Conservation (phyloP, 2,797 vertebrate genomes). For the Tachyglossus aculeatus region DNA sequence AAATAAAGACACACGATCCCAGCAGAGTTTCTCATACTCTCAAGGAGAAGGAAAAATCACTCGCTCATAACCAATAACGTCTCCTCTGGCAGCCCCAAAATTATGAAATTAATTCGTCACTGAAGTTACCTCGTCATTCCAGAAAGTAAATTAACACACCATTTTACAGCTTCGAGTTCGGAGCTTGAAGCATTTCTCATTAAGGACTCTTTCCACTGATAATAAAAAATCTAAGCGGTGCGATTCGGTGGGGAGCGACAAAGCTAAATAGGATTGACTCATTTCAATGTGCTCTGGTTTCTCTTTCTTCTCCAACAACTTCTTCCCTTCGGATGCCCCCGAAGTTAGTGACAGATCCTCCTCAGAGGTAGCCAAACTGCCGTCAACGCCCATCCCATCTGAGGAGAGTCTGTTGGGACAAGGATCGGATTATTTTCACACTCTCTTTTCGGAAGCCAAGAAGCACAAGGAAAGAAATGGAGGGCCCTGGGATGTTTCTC, state of each 20-base stretch:
- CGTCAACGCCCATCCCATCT: rapidly evolving
- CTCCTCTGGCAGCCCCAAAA: slow-evolving; percentile 26
- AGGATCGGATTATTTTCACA: slow-evolving; percentile 43
- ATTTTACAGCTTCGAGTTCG: slow-evolving; percentile 46
- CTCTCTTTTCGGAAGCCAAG: slow-evolving; percentile 38
- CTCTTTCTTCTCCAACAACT: slow-evolving; percentile 13
- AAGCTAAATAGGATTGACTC: background rate
- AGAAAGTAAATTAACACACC: slow-evolving; percentile 52
- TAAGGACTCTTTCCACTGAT: slow-evolving; percentile 21
- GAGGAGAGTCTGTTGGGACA: background rate
- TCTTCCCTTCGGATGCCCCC: slow-evolving; percentile 31
- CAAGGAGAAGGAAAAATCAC: too few relatives aligned
- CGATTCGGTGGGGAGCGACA: background rate
- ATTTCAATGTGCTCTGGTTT: background rate
- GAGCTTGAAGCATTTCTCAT: slow-evolving; percentile 7
- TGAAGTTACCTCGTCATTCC: slow-evolving; percentile 49
- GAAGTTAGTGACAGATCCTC: background rate
- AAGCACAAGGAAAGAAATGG: background rate
- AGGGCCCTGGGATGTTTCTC: slow-evolving; percentile 8
- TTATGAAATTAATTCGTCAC: slow-evolving; percentile 28
- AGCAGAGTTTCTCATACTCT: too few relatives aligned
- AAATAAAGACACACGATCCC: too few relatives aligned
- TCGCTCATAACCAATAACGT: slow-evolving; percentile 22
- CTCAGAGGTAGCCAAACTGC: background rate
- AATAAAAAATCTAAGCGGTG: slow-evolving; percentile 28